A percentile compares a stretch with the other conserved stretches of the same genome.
Evolutionary conservation across 2,888 invertebrate genomes (phyloP).

Genomic region (Beris morrisii): DNA sequence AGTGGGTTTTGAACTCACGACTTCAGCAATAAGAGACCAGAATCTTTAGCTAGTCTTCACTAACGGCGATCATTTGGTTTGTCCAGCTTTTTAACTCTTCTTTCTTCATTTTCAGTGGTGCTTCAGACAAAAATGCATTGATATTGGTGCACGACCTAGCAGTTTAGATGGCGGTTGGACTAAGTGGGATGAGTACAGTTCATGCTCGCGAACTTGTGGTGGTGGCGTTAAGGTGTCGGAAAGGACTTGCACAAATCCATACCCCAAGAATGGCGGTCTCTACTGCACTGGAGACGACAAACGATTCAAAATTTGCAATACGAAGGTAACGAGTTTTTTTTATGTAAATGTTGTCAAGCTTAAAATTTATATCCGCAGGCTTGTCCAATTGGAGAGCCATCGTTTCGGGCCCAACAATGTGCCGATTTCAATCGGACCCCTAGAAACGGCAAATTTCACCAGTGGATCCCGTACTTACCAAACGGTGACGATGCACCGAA

Average conservation of each 20-base stretch:
- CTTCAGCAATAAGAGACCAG: too few relatives aligned
- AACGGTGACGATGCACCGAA: slow-evolving; percentile 51
- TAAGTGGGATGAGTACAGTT: slow-evolving; percentile 62
- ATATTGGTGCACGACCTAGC: slow-evolving; percentile 62
- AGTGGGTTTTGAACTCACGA: too few relatives aligned
- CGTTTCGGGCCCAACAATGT: slow-evolving; percentile 59
- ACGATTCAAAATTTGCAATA: slow-evolving; percentile 65
- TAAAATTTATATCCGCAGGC: slow-evolving; percentile 43
- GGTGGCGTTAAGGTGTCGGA: slow-evolving; percentile 63
- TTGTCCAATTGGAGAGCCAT: slow-evolving; percentile 55
- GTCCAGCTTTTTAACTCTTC: too few relatives aligned
- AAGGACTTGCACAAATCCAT: slow-evolving; percentile 66
- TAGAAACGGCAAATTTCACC: slow-evolving; percentile 56
- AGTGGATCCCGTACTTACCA: slow-evolving; percentile 57
- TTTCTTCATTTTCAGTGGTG: slow-evolving; percentile 62
- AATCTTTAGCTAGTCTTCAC: too few relatives aligned
- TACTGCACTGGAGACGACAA: slow-evolving; percentile 67
- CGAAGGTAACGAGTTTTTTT: slow-evolving; percentile 50
- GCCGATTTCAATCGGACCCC: slow-evolving; percentile 56
- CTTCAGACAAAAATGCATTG: slow-evolving; percentile 63
- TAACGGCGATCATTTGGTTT: too few relatives aligned
- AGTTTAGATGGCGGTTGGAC: slow-evolving; percentile 70
- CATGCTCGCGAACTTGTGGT: slow-evolving; percentile 66
- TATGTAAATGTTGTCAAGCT: slow-evolving; percentile 6
- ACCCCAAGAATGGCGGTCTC: slow-evolving; percentile 64